phyloP scores from a whole-genome alignment of 2,888 invertebrate genomes.

The Aporophyla nigra region DNA sequence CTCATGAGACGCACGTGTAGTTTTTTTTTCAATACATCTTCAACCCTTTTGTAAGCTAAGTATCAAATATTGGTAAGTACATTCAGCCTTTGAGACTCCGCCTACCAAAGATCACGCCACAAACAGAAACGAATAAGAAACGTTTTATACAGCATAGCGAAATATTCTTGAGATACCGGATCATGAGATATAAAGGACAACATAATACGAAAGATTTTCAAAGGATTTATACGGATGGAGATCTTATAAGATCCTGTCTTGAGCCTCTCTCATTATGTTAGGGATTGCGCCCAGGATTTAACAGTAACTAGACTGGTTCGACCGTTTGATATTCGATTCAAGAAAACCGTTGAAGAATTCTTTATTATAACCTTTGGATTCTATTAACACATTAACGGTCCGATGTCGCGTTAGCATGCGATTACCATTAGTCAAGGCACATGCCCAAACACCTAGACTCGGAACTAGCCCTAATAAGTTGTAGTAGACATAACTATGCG shows the following conservation, averaged over 20 bases:
- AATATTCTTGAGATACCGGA: conserved; percentile 25
- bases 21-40: conserved; percentile 6
- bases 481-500: conserved; percentile 43
- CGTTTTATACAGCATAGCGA: conserved; percentile 20
- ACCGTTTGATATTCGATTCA: background rate
- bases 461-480: conserved; percentile 20
- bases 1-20: background rate
- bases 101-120: conserved; percentile 1
- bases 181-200: conserved; percentile 10
- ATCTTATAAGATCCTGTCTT: conserved; percentile 19
- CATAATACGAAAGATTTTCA: conserved; percentile 14
- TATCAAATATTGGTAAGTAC: background rate
- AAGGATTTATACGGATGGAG: conserved; percentile 22
- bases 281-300: background rate
- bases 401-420: background rate
- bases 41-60: conserved; percentile 7
- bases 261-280: conserved; percentile 15
- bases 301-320: background rate
- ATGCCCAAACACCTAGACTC: conserved; percentile 19
- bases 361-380: background rate
- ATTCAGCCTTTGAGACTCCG: background rate
- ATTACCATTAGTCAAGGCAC: conserved; percentile 5
- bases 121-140: background rate
- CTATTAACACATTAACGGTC: background rate
- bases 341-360: background rate